Evolutionary conservation across 2,797 vertebrate genomes (phyloP), one percentile per base, ranked within the genome.

Genomic region (Pelodytes ibericus): DNA sequence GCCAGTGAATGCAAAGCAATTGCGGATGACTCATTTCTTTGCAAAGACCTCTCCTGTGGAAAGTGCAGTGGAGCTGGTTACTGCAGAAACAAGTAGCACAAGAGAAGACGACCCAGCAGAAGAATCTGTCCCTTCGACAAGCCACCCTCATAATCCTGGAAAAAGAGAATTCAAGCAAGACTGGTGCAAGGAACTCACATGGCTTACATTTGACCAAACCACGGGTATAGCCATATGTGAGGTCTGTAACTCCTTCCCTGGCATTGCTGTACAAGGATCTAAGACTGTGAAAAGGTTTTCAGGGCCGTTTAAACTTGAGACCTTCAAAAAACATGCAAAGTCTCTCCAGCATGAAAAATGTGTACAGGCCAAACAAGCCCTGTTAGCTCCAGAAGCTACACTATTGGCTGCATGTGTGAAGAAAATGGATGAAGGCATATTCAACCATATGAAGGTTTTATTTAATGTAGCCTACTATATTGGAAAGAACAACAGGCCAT

Each of bases 401-500:
- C 11, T 20, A 57, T n/a, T 57, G 53, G 20, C 53, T 57, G 53
- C 20, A 24, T 57, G 53, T 24, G n/a, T n/a, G n/a, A n/a, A n/a
- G 53, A 57, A 57, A 57, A 13, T 20, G 47, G 47, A 51, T 51
- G 4, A 20, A 24, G 20, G 7, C 10, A 57, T 57, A 20, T 57
- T 57, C 7, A 57, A 57, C 20, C 53, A 57, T 13, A 4, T 57
- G 53, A 4, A 57, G 24, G 53, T 57, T 4, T 20, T 57, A 4
- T 2, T 57, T 57, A 57, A 57, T 2, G 53, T 57, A 20, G 53
- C 53, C 53, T 57, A 2, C 24, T 24, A 57, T 57, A 57, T 2
- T 57, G 53, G 10, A 57, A 57, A 4, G 24, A 57, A 57, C 53
- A n/a, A n/a, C n/a, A n/a, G n/a, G n/a, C n/a, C n/a, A n/a, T n/a